Percentiles rank a stretch among this genome's conserved stretches.
Evolutionary conservation across 2,797 vertebrate genomes (phyloP).

Genomic region (Epinephelus awoara): DNA sequence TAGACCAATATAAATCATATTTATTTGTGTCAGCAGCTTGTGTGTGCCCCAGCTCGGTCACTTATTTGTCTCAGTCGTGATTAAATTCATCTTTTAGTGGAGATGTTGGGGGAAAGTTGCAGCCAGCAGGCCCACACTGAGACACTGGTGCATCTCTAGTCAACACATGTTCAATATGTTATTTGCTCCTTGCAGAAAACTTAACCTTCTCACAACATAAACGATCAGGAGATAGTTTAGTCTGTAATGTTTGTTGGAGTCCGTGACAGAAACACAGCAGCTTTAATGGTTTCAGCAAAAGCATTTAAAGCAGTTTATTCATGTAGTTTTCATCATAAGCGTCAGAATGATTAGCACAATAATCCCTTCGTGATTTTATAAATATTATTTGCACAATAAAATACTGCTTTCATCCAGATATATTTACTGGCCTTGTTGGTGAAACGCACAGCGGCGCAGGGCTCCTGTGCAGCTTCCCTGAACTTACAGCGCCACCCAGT

Average conservation of each 20-base stretch:
- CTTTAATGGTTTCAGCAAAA: neutral
- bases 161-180: neutral
- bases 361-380: neutral
- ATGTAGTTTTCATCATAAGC: neutral
- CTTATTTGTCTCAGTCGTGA: neutral
- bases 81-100: neutral
- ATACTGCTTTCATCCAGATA: conserved; percentile 11
- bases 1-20: neutral
- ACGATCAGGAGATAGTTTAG: neutral
- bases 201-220: accelerated
- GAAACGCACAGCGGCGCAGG: neutral
- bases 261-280: neutral
- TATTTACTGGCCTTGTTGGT: neutral
- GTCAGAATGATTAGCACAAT: neutral
- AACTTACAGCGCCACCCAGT: conserved; percentile 83
- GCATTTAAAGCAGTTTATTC: neutral
- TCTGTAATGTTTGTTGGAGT: neutral
- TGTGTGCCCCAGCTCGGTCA: neutral
- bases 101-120: conserved; percentile 6
- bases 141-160: neutral
- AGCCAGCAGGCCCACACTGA: neutral
- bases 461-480: conserved; percentile 57
- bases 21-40: neutral
- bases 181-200: neutral
- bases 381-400: conserved; percentile 14